Conservation (phyloP, 2,888 invertebrate species). For the Epinotia demarniana region DNA sequence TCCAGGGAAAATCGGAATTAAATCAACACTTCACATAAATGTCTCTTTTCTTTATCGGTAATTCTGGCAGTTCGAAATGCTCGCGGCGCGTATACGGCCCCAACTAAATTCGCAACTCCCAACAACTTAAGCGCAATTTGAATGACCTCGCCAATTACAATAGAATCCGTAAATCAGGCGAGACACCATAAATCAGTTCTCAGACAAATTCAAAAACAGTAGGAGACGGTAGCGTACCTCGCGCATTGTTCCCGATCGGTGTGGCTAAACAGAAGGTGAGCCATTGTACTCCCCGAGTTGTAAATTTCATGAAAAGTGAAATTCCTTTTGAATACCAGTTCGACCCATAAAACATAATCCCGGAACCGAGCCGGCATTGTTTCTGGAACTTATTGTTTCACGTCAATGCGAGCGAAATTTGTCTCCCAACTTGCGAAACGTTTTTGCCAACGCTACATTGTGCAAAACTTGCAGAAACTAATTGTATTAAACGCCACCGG, state of each 20-base stretch:
- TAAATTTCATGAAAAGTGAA: constrained; percentile 85
- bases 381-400: constrained; percentile 81
- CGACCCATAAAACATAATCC: constrained; percentile 78
- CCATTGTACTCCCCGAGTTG: constrained; percentile 78
- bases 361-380: constrained; percentile 78
- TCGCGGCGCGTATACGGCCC: constrained; percentile 58
- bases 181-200: constrained; percentile 77
- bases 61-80: constrained; percentile 50
- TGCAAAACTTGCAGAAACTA: constrained; percentile 56
- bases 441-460: constrained; percentile 69
- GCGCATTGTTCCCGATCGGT: constrained; percentile 79
- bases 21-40: no score
- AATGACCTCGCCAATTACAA: constrained; percentile 78
- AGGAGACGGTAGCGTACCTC: constrained; percentile 82
- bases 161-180: constrained; percentile 77
- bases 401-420: constrained; percentile 78
- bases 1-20: no score
- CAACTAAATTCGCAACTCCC: constrained; percentile 67
- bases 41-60: no score
- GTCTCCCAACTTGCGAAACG: constrained; percentile 72
- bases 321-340: constrained; percentile 83
- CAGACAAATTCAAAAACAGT: constrained; percentile 84
- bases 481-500: constrained; percentile 42
- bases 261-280: constrained; percentile 84
- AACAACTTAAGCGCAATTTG: constrained; percentile 65